Percentiles rank a stretch among this genome's conserved stretches.
Evolutionary conservation across 2,888 invertebrate genomes (phyloP).

Genomic region (Sphaerophoria taeniata): DNA sequence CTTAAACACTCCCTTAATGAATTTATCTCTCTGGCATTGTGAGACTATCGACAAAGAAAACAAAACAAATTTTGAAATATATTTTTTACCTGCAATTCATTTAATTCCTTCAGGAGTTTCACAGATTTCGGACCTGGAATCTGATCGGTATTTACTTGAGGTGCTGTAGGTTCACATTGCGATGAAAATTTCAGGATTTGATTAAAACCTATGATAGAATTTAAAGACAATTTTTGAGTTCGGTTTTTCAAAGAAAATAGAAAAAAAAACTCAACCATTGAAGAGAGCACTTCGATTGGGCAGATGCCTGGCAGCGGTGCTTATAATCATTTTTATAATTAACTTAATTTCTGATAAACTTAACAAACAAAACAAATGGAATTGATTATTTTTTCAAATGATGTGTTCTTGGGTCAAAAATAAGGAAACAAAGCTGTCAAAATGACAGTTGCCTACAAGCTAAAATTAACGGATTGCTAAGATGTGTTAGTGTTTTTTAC

Average conservation of each 20-base stretch:
- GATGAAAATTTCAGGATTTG: slow-evolving; percentile 20
- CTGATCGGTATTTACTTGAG: slow-evolving; percentile 29
- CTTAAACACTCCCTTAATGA: not conserved
- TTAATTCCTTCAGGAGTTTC: slow-evolving; percentile 40
- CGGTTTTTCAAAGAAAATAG: not conserved
- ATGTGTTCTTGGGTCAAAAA: slow-evolving; percentile 2
- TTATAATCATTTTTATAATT: slow-evolving; percentile 22
- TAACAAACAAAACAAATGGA: not conserved
- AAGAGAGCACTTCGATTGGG: slow-evolving; percentile 20
- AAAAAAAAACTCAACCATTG: slow-evolving; percentile 30
- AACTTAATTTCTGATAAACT: not conserved
- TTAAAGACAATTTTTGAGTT: not conserved
- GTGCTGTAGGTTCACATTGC: slow-evolving; percentile 41
- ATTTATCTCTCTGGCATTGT: not conserved
- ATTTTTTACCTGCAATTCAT: slow-evolving; percentile 41
- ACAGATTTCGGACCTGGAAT: slow-evolving; percentile 61
- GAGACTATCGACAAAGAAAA: not conserved
- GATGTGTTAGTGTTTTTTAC: too few relatives aligned
- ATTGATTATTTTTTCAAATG: not conserved
- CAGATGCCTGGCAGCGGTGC: slow-evolving; percentile 16
- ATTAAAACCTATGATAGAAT: slow-evolving; percentile 5
- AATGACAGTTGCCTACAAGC: too few relatives aligned
- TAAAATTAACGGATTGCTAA: too few relatives aligned
- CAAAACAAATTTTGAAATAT: not conserved
- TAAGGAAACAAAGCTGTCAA: too few relatives aligned